Conservation (phyloP, 2,888 invertebrate species). For the Dugesia japonica region DNA sequence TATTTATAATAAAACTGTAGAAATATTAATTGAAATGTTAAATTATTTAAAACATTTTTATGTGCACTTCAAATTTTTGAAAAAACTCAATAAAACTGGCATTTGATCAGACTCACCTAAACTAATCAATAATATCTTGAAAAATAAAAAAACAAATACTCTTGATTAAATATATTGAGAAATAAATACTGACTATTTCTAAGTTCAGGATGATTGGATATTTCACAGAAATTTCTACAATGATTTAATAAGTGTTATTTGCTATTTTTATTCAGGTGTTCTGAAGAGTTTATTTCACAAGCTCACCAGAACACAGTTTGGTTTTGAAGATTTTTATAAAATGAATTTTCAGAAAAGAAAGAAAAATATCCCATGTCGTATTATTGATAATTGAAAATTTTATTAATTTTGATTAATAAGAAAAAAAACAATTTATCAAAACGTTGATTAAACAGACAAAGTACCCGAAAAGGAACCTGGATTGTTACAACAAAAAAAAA, state of each 20-base stretch:
- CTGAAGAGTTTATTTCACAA: neutral
- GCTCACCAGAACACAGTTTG: neutral
- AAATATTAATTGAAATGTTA: neutral
- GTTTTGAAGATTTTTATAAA: too few relatives aligned
- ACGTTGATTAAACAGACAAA: too few relatives aligned
- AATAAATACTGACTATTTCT: neutral
- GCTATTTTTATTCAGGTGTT: neutral
- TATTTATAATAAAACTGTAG: too few relatives aligned
- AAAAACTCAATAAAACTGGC: slow-evolving; percentile 12
- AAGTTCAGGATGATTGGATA: neutral
- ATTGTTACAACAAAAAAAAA: too few relatives aligned
- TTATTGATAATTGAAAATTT: too few relatives aligned
- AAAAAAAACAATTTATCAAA: too few relatives aligned
- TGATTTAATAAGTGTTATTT: neutral
- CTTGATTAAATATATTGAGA: neutral
- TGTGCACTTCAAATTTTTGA: neutral
- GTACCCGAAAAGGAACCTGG: too few relatives aligned
- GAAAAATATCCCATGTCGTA: too few relatives aligned
- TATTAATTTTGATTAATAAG: too few relatives aligned
- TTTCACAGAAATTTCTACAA: neutral
- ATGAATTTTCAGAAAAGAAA: too few relatives aligned
- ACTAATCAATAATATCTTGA: neutral
- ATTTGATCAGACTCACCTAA: slow-evolving; percentile 14
- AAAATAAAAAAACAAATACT: neutral
- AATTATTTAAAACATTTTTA: neutral